Evolutionary conservation across 2,113 vertebrate genomes (phyloP).

Genomic region (Rhynchomys soricoides): DNA sequence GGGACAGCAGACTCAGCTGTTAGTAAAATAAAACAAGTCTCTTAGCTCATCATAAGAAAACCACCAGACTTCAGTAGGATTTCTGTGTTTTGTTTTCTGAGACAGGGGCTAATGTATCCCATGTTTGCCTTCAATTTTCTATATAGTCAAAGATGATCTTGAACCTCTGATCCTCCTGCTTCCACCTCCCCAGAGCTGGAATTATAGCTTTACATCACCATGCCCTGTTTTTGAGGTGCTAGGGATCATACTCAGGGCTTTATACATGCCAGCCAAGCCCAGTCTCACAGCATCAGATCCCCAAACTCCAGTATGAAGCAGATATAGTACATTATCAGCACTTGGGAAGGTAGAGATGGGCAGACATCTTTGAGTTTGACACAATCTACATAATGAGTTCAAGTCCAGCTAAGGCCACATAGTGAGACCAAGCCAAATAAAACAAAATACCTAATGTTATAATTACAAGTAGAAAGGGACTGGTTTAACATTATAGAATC

Average conservation of each 20-base stretch:
- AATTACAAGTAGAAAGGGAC: background rate
- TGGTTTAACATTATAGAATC: background rate
- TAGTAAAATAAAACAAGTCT: background rate
- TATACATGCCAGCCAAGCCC: background rate
- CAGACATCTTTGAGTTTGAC: background rate
- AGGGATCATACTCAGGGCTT: background rate
- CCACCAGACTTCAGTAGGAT: background rate
- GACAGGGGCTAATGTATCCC: background rate
- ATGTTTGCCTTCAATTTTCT: background rate
- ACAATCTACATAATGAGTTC: background rate
- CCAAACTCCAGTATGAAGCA: background rate
- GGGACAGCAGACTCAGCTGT: background rate
- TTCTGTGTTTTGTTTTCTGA: background rate
- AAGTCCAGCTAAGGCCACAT: background rate
- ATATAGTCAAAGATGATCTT: background rate
- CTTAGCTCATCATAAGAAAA: background rate
- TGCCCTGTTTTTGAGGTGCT: background rate
- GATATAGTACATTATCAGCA: background rate
- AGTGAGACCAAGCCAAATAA: background rate
- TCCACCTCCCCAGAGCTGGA: background rate
- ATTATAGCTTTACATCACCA: background rate
- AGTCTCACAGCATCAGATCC: background rate
- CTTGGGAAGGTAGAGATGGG: background rate
- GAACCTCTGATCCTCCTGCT: background rate
- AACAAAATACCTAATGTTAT: background rate